Evolutionary conservation across 2,113 vertebrate genomes (phyloP), one percentile per base, ranked within the genome.

Genomic region (Phylloscopus trochiloides): DNA sequence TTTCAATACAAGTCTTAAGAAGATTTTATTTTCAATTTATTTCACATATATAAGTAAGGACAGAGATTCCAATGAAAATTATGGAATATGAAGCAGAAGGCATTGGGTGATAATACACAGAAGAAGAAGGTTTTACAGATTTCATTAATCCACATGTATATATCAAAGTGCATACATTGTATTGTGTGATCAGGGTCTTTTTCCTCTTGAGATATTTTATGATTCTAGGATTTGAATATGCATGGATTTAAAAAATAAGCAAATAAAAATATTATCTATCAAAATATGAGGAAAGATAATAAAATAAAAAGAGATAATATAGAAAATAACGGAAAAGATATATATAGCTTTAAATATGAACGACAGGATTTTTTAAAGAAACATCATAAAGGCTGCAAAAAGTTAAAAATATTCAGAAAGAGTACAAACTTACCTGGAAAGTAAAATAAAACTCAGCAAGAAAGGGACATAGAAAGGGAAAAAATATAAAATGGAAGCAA

Each of bases 321-420:
- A 67, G 28, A 61, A 71, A 63, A 4, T 2, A 59, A 70, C 32
- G 5, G 57, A 55, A 55, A 52, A 63, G 1, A 43, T 3, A 28
- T 36, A 19, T 12, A 34, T 18, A 48, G 1, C 22, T 77, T 45
- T 72, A 80, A 72, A 52, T 9, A 36, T 7, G 2, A 12, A 34
- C 21, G 7, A 28, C 15, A 38, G 5, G 18, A 31, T 28, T 25
- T 25, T 61, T 66, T 7, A 1, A 19, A 59, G 5, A 45, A 66
- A 10, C 1, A 57, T 20, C 22, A 63, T 10, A 3, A 45, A 45
- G 4, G 2, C 62, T 5, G 1, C 1, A 59, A 85, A 40, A 58
- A 29, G 4, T 45, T 28, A 31, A 63, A 68, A 87, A 77, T 74
- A 87, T 10, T 52, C 7, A 3, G 24, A n/a, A 77, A 65, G 6